Evolutionary conservation across 2,797 vertebrate genomes (phyloP).

Genomic region (Eospalax fontanierii): DNA sequence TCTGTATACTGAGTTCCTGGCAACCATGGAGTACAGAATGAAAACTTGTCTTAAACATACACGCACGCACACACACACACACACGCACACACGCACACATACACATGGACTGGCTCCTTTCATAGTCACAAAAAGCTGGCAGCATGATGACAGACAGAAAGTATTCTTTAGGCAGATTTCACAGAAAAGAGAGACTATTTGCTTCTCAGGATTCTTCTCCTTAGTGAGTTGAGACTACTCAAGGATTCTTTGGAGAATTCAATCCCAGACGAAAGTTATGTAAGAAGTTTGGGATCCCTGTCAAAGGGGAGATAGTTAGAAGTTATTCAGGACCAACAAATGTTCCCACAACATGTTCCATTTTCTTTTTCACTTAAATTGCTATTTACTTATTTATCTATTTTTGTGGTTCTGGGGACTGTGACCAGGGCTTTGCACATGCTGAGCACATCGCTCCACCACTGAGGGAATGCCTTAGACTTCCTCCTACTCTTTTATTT

Average conservation of each 20-base stretch:
- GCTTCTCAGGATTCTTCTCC: not conserved
- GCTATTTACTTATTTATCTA: not conserved
- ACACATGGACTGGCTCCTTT: not conserved
- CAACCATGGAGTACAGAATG: not conserved
- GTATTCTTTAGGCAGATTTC: not conserved
- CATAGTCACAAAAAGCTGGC: not conserved
- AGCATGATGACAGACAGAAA: conserved; percentile 21
- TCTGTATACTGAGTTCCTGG: not conserved
- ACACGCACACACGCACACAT: not conserved
- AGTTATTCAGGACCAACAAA: not conserved
- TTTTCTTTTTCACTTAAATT: too few relatives aligned
- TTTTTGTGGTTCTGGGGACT: not conserved
- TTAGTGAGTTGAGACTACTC: not conserved
- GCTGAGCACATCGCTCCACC: not conserved
- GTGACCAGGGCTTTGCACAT: not conserved
- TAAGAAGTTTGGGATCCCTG: not conserved
- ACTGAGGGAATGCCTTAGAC: not conserved
- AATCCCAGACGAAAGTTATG: not conserved
- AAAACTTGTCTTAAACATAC: not conserved
- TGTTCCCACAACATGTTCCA: conserved; percentile 16
- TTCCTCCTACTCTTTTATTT: not conserved
- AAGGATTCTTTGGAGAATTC: not conserved
- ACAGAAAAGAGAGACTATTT: not conserved
- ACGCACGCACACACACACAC: not conserved
- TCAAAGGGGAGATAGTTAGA: not conserved